Percentiles rank a stretch among this genome's conserved stretches.
Evolutionary conservation across 2,113 vertebrate species (phyloP).

Genomic region (Thalassarche chlororhynchos): DNA sequence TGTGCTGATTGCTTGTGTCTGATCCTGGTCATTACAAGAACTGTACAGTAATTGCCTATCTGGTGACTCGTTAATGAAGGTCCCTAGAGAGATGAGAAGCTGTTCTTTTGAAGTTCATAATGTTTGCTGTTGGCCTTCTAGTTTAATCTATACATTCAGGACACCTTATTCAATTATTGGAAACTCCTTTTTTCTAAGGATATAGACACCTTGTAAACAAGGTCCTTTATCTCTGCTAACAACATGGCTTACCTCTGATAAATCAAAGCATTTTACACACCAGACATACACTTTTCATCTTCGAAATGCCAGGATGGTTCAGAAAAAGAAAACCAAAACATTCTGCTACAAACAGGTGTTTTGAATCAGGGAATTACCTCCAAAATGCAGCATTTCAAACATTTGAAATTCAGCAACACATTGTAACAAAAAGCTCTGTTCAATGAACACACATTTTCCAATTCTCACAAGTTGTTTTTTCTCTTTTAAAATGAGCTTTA

Average conservation of each 20-base stretch:
- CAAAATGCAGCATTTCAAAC: not conserved
- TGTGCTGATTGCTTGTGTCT: slow-evolving; percentile 75
- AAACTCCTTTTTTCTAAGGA: slow-evolving; percentile 62
- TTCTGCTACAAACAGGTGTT: slow-evolving; percentile 4
- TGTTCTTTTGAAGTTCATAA: slow-evolving; percentile 78
- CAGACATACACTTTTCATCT: slow-evolving; percentile 29
- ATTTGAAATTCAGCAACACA: not conserved
- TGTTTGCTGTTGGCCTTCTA: slow-evolving; percentile 76
- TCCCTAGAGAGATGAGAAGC: slow-evolving; percentile 73
- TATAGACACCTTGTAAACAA: slow-evolving; percentile 62
- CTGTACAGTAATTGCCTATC: slow-evolving; percentile 81
- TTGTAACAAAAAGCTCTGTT: not conserved
- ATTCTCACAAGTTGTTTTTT: not conserved
- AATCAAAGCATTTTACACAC: slow-evolving; percentile 51
- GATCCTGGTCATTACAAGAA: slow-evolving; percentile 80
- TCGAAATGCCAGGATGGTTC: not conserved
- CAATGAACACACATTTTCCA: not conserved
- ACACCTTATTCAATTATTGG: slow-evolving; percentile 73
- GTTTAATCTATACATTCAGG: slow-evolving; percentile 76
- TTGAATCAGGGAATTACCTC: slow-evolving; percentile 5
- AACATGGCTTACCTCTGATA: slow-evolving; percentile 39
- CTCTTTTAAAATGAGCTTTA: not conserved
- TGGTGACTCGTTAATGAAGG: slow-evolving; percentile 80
- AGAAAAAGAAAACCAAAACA: slow-evolving; percentile 13
- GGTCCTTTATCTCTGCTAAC: slow-evolving; percentile 44